phyloP scores from a whole-genome alignment of 2,113 vertebrate species.

The Haplotaxodon microlepis region DNA sequence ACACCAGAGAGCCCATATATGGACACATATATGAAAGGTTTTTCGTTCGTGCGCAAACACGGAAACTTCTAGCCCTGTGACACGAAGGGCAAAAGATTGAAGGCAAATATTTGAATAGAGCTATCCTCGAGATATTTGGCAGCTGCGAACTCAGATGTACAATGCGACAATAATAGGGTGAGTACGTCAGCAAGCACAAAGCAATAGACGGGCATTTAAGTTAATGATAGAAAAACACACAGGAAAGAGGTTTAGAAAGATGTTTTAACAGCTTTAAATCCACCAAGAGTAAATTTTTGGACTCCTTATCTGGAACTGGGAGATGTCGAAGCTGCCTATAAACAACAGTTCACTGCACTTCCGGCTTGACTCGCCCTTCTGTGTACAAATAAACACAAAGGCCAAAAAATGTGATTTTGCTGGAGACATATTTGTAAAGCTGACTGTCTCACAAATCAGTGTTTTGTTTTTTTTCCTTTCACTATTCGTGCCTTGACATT shows the following conservation, averaged over 20 bases:
- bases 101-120: conserved; percentile 56
- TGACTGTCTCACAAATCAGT: neutral
- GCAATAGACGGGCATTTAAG: neutral
- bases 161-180: neutral
- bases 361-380: neutral
- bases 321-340: conserved; percentile 30
- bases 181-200: neutral
- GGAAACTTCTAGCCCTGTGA: conserved; percentile 57
- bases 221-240: neutral
- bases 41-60: conserved; percentile 44
- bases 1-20: conserved; percentile 65
- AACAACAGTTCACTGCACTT: conserved; percentile 30
- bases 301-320: conserved; percentile 50
- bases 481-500: neutral
- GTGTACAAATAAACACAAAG: conserved; percentile 13
- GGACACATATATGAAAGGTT: conserved; percentile 56
- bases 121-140: conserved; percentile 13
- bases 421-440: neutral
- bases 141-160: neutral
- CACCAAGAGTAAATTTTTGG: conserved; percentile 2
- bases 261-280: neutral
- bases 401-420: neutral
- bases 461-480: neutral
- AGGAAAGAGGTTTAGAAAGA: neutral
- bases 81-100: conserved; percentile 39